Percentiles rank a stretch among this genome's conserved stretches.
phyloP scores from a whole-genome alignment of 2,113 vertebrate species.

The Callaeas wilsoni region DNA sequence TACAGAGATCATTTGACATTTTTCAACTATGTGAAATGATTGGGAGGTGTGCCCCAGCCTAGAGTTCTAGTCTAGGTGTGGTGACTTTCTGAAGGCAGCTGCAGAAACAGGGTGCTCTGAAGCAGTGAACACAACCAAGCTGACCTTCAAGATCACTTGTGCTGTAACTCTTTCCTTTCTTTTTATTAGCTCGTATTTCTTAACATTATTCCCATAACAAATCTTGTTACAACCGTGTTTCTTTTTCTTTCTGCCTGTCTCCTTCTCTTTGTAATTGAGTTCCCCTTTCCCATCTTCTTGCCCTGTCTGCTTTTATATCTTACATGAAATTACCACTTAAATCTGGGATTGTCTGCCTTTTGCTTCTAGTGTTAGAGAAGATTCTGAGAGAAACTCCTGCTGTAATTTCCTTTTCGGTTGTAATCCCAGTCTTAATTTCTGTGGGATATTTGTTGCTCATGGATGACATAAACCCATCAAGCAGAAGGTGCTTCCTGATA shows the following conservation, averaged over 20 bases:
- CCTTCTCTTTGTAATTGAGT: not conserved
- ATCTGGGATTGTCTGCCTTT: not conserved
- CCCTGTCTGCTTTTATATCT: not conserved
- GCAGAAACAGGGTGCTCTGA: not conserved
- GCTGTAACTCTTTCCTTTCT: not conserved
- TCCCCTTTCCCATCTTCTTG: not conserved
- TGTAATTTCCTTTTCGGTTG: not conserved
- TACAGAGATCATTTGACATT: conserved; percentile 13
- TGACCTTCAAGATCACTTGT: conserved; percentile 5
- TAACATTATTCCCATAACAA: not conserved
- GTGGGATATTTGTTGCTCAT: not conserved
- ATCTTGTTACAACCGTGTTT: not conserved
- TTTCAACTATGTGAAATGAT: not conserved
- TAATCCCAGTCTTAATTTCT: not conserved
- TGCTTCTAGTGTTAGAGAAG: not conserved
- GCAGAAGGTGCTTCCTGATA: not conserved
- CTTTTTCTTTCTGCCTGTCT: not conserved
- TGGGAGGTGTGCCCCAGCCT: not conserved
- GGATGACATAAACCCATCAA: not conserved
- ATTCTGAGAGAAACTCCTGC: not conserved
- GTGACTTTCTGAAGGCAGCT: conserved; percentile 2
- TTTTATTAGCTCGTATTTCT: not conserved
- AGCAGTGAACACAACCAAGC: not conserved
- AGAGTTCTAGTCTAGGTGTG: not conserved
- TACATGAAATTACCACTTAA: not conserved